Percentiles rank a stretch among this genome's conserved stretches.
Conservation (phyloP, 2,113 vertebrate genomes). For the Mola mola region DNA sequence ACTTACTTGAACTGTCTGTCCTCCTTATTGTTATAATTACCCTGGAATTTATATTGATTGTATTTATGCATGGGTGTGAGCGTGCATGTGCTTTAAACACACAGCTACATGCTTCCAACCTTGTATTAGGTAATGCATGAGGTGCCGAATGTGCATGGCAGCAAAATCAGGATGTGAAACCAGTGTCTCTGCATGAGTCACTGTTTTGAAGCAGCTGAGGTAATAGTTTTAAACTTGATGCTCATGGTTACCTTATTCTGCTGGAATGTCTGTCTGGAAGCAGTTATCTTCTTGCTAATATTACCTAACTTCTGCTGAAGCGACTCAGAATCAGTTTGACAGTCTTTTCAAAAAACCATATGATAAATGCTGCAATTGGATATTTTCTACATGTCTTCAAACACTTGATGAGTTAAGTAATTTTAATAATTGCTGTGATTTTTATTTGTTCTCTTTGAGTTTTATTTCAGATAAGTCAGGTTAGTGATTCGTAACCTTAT, state of each 20-base stretch:
- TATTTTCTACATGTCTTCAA: slow-evolving; percentile 8
- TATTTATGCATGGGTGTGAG: background rate
- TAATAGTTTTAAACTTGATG: slow-evolving; percentile 44
- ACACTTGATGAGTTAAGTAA: too few species aligned
- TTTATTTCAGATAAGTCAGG: too few species aligned
- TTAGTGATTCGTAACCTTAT: too few species aligned
- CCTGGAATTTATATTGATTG: too few species aligned
- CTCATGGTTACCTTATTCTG: slow-evolving; percentile 62
- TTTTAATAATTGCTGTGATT: too few species aligned
- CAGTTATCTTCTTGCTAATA: slow-evolving; percentile 49
- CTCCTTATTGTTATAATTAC: too few species aligned
- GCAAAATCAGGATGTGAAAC: slow-evolving; percentile 51
- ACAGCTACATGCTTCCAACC: slow-evolving; percentile 22
- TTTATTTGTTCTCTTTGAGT: too few species aligned
- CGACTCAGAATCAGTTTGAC: slow-evolving; percentile 6
- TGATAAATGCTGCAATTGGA: slow-evolving; percentile 7
- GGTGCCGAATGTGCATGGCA: slow-evolving; percentile 18
- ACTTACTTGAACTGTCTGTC: too few species aligned
- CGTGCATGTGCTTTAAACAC: background rate
- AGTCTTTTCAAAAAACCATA: background rate
- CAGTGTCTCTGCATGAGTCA: slow-evolving; percentile 53
- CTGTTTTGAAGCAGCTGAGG: slow-evolving; percentile 34
- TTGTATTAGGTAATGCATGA: slow-evolving; percentile 49
- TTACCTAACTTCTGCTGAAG: slow-evolving; percentile 31
- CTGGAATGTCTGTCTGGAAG: slow-evolving; percentile 77